A percentile compares a stretch with the other conserved stretches of the same genome.
phyloP scores from a whole-genome alignment of 1,140 invertebrate species.

The Achroia grisella region DNA sequence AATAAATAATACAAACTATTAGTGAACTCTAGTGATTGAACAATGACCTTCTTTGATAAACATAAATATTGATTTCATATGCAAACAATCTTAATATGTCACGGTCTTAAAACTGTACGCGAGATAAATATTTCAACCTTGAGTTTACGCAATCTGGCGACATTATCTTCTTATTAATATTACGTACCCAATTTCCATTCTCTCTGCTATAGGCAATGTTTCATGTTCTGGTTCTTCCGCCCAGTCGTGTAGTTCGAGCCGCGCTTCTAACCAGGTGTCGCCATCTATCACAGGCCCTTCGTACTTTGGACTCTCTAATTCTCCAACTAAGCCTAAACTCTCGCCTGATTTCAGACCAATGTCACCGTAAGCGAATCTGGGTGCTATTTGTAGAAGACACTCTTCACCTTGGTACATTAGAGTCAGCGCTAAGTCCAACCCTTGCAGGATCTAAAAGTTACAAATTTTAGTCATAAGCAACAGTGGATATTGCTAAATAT shows the following conservation, averaged over 20 bases:
- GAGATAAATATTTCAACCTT: conserved; percentile 22
- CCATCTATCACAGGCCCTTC: conserved; percentile 39
- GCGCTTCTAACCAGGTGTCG: conserved; percentile 49
- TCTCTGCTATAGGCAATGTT: conserved; percentile 51
- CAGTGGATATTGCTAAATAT: background rate
- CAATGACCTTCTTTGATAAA: conserved; percentile 5
- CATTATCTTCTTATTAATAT: background rate
- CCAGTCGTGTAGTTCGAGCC: conserved; percentile 59
- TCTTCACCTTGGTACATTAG: conserved; percentile 89
- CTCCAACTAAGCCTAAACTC: conserved; percentile 77
- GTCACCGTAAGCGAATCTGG: conserved; percentile 85
- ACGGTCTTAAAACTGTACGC: conserved; percentile 6
- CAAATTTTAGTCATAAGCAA: no score
- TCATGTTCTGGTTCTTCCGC: conserved; percentile 61
- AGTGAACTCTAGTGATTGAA: background rate
- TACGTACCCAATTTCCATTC: conserved; percentile 62
- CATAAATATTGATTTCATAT: no score
- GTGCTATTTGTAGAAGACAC: conserved; percentile 79
- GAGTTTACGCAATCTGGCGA: conserved; percentile 10
- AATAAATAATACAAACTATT: no score
- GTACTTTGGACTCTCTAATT: conserved; percentile 77
- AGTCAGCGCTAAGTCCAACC: conserved; percentile 86
- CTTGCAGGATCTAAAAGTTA: conserved; percentile 77
- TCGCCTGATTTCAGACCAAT: conserved; percentile 80
- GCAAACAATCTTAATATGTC: conserved; percentile 5